Conservation (phyloP, 2,888 invertebrate species). For the Halocaridina rubra region DNA sequence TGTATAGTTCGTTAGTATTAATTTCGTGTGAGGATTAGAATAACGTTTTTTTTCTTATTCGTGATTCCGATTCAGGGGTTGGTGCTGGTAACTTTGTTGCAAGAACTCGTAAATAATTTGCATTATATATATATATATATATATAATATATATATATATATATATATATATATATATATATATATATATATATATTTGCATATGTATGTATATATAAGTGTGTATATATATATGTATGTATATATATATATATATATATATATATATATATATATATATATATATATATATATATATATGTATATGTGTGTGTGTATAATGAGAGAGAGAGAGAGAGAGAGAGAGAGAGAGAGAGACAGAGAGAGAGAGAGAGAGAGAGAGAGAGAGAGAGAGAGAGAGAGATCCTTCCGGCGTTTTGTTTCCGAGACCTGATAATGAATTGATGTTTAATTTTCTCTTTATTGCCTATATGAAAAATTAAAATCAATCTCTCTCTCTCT, state of each 20-base stretch:
- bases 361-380: neutral
- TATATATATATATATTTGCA: constrained; percentile 31
- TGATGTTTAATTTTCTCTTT: too few relatives aligned
- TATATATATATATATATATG: constrained; percentile 18
- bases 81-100: too few relatives aligned
- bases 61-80: too few relatives aligned
- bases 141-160: neutral
- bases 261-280: neutral
- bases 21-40: too few relatives aligned
- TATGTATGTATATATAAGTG: constrained; percentile 29
- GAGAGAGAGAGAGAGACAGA: neutral
- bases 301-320: constrained; percentile 26
- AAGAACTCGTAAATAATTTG: too few relatives aligned
- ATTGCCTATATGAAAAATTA: too few relatives aligned
- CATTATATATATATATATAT: neutral
- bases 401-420: too few relatives aligned
- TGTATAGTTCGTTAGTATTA: neutral
- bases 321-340: constrained; percentile 12
- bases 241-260: constrained; percentile 3
- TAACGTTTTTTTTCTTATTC: too few relatives aligned
- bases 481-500: neutral
- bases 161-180: neutral
- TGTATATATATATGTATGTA: constrained; percentile 29
- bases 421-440: too few relatives aligned
- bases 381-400: neutral